Percentiles rank a stretch among this genome's conserved stretches.
Conservation (phyloP, 1,140 invertebrate genomes). For the Diploscapter pachys region DNA sequence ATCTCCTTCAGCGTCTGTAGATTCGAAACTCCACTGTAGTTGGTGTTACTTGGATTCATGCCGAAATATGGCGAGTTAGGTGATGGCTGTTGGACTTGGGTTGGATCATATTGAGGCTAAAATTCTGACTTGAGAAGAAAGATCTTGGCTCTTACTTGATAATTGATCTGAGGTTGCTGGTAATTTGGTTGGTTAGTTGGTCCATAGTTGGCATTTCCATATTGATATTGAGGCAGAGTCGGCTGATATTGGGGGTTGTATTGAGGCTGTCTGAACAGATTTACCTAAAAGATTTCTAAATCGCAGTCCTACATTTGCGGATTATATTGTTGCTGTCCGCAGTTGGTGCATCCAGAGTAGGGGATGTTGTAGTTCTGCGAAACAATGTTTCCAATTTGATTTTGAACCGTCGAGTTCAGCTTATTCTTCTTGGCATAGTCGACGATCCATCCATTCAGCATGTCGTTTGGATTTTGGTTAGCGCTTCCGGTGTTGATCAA, state of each 20-base stretch:
- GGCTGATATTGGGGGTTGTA: conserved; percentile 19
- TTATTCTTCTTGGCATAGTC: conserved; percentile 35
- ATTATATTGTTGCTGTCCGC: background rate
- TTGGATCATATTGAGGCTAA: no score
- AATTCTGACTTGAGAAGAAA: no score
- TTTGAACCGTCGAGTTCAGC: conserved; percentile 21
- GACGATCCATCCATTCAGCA: conserved; percentile 30
- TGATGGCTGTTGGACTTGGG: no score
- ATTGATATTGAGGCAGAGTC: conserved; percentile 6
- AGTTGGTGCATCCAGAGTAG: background rate
- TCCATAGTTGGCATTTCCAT: background rate
- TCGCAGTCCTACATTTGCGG: background rate
- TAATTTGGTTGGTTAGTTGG: background rate
- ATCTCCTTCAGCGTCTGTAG: background rate
- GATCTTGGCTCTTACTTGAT: no score
- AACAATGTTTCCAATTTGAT: conserved; percentile 26
- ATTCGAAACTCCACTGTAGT: background rate
- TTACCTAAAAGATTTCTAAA: background rate
- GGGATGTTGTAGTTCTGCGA: conserved; percentile 22
- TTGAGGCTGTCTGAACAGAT: background rate
- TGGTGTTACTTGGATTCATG: background rate
- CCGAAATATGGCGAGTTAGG: no score
- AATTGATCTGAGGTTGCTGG: no score
- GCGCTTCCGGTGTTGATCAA: conserved; percentile 25
- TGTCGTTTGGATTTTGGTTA: conserved; percentile 2